Evolutionary conservation across 2,113 vertebrate species (phyloP).

Genomic region (Neolamprologus devosi): DNA sequence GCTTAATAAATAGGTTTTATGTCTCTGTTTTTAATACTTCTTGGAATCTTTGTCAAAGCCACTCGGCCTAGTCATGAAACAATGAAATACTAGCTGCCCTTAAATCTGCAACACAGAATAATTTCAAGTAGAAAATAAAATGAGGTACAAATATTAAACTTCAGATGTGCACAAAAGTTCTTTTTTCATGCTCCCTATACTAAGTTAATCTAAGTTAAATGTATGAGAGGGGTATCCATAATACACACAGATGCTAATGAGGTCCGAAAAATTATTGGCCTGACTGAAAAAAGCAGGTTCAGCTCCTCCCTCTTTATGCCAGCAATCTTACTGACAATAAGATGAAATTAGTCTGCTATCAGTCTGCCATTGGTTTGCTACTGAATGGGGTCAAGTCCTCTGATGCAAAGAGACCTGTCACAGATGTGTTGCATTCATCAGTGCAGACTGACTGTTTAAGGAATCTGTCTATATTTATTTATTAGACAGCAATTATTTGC

Average conservation of each 20-base stretch:
- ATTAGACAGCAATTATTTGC: neutral
- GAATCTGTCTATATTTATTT: neutral
- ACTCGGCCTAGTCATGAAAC: neutral
- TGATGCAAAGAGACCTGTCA: neutral
- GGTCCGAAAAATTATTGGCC: neutral
- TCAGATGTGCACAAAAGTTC: neutral
- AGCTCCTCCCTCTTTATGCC: neutral
- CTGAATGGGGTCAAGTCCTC: neutral
- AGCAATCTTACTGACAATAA: neutral
- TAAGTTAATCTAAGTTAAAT: neutral
- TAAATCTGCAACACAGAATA: neutral
- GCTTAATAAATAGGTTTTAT: neutral
- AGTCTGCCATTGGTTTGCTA: neutral
- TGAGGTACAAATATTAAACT: neutral
- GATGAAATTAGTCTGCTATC: neutral
- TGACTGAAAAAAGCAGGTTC: neutral
- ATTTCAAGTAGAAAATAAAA: neutral
- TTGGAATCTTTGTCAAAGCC: neutral
- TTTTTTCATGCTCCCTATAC: neutral
- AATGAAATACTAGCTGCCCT: neutral
- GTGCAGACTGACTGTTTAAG: neutral
- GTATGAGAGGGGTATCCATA: neutral
- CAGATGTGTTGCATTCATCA: neutral
- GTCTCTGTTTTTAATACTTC: neutral
- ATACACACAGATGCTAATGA: neutral